Conservation (phyloP, 2,797 vertebrate genomes). For the Cossypha dichroa region DNA sequence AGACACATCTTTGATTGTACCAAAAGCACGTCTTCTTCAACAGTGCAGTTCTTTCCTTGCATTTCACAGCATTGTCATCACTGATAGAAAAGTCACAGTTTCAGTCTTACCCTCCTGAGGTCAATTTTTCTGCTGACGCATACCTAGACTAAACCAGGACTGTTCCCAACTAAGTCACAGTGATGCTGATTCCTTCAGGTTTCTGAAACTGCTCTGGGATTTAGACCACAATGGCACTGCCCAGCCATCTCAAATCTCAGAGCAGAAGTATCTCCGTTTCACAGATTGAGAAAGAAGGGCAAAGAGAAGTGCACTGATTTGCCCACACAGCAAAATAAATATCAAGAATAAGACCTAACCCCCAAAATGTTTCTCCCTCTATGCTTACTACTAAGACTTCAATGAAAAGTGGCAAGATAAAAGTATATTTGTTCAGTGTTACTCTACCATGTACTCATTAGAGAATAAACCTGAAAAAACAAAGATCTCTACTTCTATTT, state of each 20-base stretch:
- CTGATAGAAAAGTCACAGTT: slow-evolving; percentile 19
- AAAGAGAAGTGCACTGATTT: slow-evolving; percentile 14
- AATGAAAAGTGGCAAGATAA: neutral
- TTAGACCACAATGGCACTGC: neutral
- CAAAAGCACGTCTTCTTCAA: neutral
- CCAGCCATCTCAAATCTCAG: neutral
- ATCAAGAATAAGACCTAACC: neutral
- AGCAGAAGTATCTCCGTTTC: neutral
- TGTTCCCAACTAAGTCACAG: slow-evolving; percentile 38
- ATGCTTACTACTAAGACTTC: neutral
- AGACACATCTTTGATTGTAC: neutral
- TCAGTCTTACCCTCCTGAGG: neutral
- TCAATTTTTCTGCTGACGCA: slow-evolving; percentile 38
- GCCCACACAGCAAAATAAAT: neutral
- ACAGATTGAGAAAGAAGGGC: slow-evolving; percentile 60
- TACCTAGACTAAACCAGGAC: neutral
- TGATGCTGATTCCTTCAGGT: neutral
- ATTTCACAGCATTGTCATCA: neutral
- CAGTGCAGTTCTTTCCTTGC: neutral
- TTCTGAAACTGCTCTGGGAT: slow-evolving; percentile 8
- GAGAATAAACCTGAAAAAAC: neutral
- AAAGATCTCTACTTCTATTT: neutral
- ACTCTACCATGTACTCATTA: neutral
- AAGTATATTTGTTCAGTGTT: neutral
- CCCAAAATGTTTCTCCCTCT: neutral